A percentile compares a stretch with the other conserved stretches of the same genome.
phyloP scores from a whole-genome alignment of 2,888 invertebrate genomes.

The Euzophera pinguis region DNA sequence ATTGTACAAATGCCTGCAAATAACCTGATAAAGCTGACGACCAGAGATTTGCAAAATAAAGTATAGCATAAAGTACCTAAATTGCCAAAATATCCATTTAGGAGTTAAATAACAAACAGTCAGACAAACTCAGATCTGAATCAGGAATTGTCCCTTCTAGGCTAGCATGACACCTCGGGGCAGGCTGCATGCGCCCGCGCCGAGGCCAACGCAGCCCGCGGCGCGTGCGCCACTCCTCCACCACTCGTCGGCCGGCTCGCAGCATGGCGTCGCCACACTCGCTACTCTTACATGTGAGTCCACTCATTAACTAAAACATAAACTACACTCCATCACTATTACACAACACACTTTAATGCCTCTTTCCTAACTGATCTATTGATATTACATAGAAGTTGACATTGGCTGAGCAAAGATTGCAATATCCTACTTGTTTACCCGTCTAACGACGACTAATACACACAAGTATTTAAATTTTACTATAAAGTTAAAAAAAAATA shows the following conservation, averaged over 20 bases:
- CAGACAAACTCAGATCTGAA: too few species aligned
- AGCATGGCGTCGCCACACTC: slow-evolving; percentile 57
- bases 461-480: not conserved
- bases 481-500: too few species aligned
- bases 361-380: slow-evolving; percentile 13
- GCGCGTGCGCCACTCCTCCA: slow-evolving; percentile 47
- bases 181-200: slow-evolving; percentile 53
- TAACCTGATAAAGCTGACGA: too few species aligned
- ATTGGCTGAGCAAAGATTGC: not conserved
- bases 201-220: slow-evolving; percentile 18
- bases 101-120: too few species aligned
- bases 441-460: not conserved
- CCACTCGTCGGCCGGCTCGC: slow-evolving; percentile 62
- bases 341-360: slow-evolving; percentile 13
- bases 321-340: slow-evolving; percentile 9
- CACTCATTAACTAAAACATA: slow-evolving; percentile 17
- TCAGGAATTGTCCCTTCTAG: slow-evolving; percentile 44
- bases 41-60: too few species aligned
- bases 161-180: slow-evolving; percentile 33
- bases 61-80: too few species aligned
- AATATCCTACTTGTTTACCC: not conserved
- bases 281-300: slow-evolving; percentile 54
- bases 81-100: too few species aligned
- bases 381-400: slow-evolving; percentile 1
- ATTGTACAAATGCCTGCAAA: too few species aligned